Evolutionary conservation across 2,113 vertebrate species (phyloP), one percentile per base, ranked within the genome.

Genomic region (Epinephelus fuscoguttatus): DNA sequence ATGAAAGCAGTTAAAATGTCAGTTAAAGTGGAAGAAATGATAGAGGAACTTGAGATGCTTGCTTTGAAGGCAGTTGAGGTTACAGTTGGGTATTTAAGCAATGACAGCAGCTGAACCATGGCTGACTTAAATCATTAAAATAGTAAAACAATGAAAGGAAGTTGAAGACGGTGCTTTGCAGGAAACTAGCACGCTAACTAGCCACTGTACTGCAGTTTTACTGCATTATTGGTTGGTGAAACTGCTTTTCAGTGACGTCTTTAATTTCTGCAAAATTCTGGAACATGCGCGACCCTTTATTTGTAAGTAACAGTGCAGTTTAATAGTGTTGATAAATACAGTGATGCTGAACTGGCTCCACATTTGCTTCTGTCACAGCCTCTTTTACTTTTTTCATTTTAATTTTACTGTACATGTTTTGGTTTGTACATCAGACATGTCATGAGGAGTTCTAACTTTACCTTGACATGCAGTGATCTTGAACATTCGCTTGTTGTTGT

Each of bases 401-500:
- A 49, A 42, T 25, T 67, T 66, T 15, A n/a, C 40, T 12, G 13
- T 8, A 42, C 21, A 0, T 33, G 52, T 50, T 82, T 57, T 40
- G 10, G 49, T 70, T 45, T 27, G 60, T 18, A 15, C 14, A 27
- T 74, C 15, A 75, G 5, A 52, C 59, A 63, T 49, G 27, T 57
- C 7, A 37, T 74, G 56, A 56, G 3, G 11, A 56, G 3, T 59
- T 17, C 11, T 21, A 30, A 47, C 37, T 79, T 67, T 49, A 70
- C 45, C 56, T 52, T 70, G 61, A 80, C 66, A 33, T 68, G 47
- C 25, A 75, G 19, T 18, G 52, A 19, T 56, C 71, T 77, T 80
- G 42, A 27, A 59, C 74, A 68, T 72, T 45, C 1, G 9, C 37
- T 77, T 56, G 33, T 40, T 57, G 40, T 67, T 71, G 45, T 53